Percentiles rank a stretch among this genome's conserved stretches.
These are phyloP conservation scores for Falco naumanni DNA, from an alignment of 2,797 vertebrate species.

Conservation along the genomic window DNA sequence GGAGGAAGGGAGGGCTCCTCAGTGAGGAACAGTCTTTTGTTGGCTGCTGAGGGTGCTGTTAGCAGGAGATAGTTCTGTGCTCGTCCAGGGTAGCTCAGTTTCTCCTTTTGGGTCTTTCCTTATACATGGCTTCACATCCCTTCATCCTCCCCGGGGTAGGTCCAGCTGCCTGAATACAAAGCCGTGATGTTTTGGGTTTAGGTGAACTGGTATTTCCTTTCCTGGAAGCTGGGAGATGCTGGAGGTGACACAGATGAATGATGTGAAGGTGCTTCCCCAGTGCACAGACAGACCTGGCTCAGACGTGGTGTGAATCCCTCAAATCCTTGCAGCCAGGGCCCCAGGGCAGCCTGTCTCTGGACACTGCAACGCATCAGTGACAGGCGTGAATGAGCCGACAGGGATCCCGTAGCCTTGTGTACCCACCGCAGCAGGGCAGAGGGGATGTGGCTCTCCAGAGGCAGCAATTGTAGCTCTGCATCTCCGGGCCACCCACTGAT, in stretches of 20 bases:
- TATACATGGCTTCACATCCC: background rate
- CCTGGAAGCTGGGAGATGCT: background rate
- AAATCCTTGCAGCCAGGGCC: background rate
- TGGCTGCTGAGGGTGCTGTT: slow-evolving; percentile 65
- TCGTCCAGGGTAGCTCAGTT: background rate
- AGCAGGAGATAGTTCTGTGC: slow-evolving; percentile 56
- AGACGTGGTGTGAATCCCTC: background rate
- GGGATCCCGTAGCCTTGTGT: background rate
- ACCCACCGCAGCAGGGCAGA: background rate
- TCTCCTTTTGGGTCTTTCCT: slow-evolving; percentile 44
- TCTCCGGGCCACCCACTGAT: background rate
- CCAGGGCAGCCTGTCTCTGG: background rate
- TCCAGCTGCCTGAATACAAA: background rate
- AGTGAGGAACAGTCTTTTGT: slow-evolving; percentile 12
- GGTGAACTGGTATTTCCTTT: background rate
- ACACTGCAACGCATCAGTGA: background rate
- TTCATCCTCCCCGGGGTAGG: fast-evolving
- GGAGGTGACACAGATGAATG: background rate
- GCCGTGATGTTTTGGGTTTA: background rate
- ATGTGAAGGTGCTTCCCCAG: background rate
- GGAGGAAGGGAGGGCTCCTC: background rate
- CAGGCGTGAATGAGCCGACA: background rate
- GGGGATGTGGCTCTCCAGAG: background rate
- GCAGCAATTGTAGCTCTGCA: background rate
- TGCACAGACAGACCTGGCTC: background rate